Conservation (phyloP, 2,888 invertebrate species). For the Lasioglossum vierecki region DNA sequence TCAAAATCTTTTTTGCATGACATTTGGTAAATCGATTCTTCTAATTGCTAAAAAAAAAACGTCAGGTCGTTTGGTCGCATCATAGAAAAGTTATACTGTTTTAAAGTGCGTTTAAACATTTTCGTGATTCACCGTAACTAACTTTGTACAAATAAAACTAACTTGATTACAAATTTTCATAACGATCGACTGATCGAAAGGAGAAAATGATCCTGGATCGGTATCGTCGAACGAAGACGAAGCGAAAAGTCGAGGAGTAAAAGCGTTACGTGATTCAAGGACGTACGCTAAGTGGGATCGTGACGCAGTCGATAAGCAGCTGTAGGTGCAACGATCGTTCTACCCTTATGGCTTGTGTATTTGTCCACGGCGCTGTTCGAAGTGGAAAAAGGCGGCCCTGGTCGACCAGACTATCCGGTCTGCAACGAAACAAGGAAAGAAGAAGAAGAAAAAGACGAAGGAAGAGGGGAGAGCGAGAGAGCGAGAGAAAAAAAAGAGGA, state of each 20-base stretch:
- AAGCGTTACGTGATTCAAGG: constrained; percentile 80
- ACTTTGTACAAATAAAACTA: no score
- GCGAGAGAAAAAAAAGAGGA: constrained; percentile 18
- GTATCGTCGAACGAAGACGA: constrained; percentile 33
- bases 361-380: constrained; percentile 43
- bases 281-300: constrained; percentile 78
- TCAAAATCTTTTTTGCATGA: no score
- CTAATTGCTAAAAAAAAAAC: no score
- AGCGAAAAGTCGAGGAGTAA: constrained; percentile 74
- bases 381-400: constrained; percentile 46
- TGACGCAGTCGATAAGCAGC: constrained; percentile 75
- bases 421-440: constrained; percentile 36
- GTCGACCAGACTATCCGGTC: constrained; percentile 24
- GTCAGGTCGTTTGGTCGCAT: no score
- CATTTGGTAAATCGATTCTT: no score
- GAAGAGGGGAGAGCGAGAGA: not conserved
- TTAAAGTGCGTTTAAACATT: no score
- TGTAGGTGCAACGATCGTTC: constrained; percentile 73
- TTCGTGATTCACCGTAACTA: no score
- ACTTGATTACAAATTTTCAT: not conserved
- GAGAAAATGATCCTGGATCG: not conserved
- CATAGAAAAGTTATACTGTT: no score
- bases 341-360: constrained; percentile 56
- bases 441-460: constrained; percentile 8
- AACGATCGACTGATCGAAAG: not conserved